phyloP scores from a whole-genome alignment of 2,797 vertebrate genomes.

The Lepilemur ruficaudatus region DNA sequence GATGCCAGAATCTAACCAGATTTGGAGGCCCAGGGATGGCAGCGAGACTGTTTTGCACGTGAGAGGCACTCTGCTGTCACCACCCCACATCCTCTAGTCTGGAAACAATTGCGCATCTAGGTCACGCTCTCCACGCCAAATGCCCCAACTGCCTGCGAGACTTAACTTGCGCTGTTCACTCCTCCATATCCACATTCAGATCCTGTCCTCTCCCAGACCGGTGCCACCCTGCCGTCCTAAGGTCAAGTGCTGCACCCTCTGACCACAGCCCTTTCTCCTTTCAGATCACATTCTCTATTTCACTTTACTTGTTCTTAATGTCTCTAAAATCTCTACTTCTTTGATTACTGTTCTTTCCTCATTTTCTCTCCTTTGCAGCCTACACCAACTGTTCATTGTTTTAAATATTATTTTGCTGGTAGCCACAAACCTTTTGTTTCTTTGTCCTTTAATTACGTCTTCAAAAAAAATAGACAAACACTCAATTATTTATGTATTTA shows the following conservation, averaged over 20 bases:
- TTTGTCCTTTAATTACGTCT: background rate
- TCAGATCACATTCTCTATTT: accelerated
- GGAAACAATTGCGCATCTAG: background rate
- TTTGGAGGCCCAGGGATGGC: accelerated
- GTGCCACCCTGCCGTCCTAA: background rate
- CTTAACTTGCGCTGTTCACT: background rate
- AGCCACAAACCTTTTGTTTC: background rate
- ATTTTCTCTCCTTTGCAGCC: background rate
- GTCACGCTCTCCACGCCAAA: background rate
- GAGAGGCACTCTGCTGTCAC: background rate
- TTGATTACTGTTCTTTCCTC: background rate
- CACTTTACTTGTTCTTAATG: accelerated
- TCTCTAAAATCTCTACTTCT: background rate
- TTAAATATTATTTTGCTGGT: background rate
- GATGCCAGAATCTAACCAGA: background rate
- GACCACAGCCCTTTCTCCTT: no score
- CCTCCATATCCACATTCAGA: accelerated
- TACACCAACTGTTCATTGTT: accelerated
- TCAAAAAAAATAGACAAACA: background rate
- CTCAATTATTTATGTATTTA: no score
- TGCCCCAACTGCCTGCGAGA: accelerated
- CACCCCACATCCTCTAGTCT: accelerated
- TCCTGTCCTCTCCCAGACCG: no score
- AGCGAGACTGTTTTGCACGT: no score
- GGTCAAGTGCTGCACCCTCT: background rate